phyloP scores from a whole-genome alignment of 2,797 vertebrate genomes.

The Lophotriccus pileatus region DNA sequence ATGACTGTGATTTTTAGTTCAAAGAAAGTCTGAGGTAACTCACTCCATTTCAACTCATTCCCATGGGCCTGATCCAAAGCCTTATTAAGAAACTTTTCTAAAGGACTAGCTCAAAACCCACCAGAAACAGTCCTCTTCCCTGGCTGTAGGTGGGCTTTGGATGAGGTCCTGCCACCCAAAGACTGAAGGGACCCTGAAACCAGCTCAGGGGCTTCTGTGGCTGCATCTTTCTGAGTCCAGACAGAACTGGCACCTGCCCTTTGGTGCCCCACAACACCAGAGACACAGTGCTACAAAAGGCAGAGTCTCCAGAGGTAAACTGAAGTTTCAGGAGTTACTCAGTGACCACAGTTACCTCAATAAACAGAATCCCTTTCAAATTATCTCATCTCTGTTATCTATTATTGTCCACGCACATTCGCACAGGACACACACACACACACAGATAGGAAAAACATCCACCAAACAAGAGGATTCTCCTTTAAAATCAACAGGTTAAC shows the following conservation, averaged over 20 bases:
- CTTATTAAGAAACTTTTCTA: neutral
- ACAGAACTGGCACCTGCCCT: neutral
- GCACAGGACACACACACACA: neutral
- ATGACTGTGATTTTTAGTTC: constrained; percentile 16
- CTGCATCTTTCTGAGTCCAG: neutral
- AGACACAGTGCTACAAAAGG: neutral
- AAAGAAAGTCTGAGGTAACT: constrained; percentile 21
- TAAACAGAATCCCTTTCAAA: neutral
- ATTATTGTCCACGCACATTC: neutral
- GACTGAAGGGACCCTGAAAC: neutral
- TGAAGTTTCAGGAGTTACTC: neutral
- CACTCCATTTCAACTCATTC: neutral
- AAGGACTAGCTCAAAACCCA: neutral
- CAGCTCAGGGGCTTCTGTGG: neutral
- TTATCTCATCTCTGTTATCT: neutral
- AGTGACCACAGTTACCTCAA: neutral
- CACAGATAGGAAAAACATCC: neutral
- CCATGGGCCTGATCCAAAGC: constrained; percentile 13
- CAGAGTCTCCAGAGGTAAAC: neutral
- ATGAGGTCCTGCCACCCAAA: neutral
- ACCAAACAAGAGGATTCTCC: neutral
- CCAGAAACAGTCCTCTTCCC: neutral
- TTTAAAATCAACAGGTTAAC: constrained; percentile 5
- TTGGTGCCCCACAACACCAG: neutral
- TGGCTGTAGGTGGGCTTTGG: neutral